phyloP scores from a whole-genome alignment of 2,797 vertebrate species.

The Chloroceryle amazona region DNA sequence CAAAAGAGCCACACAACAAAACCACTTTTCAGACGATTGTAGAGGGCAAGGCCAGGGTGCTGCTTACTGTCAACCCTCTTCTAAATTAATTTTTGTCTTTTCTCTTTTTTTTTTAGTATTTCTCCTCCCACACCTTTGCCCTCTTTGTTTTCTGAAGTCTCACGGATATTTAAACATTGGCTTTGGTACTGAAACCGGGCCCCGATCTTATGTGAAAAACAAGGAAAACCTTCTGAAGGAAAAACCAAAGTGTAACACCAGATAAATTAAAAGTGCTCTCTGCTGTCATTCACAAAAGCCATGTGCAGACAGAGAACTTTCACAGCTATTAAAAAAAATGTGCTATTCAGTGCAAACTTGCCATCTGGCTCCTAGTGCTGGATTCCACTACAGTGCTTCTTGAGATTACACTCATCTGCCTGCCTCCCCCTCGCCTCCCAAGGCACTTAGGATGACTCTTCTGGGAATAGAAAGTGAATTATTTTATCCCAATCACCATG shows the following conservation, averaged over 20 bases:
- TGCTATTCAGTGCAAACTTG: conserved; percentile 73
- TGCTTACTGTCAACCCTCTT: not conserved
- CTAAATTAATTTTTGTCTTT: not conserved
- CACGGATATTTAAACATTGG: not conserved
- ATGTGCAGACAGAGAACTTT: conserved; percentile 74
- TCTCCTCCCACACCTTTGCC: conserved; percentile 2
- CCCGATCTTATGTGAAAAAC: conserved; percentile 26
- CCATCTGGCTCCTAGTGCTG: conserved; percentile 76
- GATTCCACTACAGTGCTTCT: conserved; percentile 62
- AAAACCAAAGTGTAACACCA: conserved; percentile 38
- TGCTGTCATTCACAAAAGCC: conserved; percentile 71
- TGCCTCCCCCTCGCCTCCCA: conserved; percentile 69
- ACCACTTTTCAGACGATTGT: not conserved
- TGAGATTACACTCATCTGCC: conserved; percentile 72
- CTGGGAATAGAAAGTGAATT: conserved; percentile 80
- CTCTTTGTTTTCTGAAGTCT: conserved; percentile 30
- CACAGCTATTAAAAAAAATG: conserved; percentile 78
- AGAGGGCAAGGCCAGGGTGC: not conserved
- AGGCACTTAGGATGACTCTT: conserved; percentile 78
- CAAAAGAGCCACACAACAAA: not conserved
- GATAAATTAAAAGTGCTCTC: conserved; percentile 56
- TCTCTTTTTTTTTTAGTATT: not conserved
- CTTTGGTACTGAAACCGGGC: conserved; percentile 18
- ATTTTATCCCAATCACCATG: conserved; percentile 73
- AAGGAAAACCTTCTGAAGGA: conserved; percentile 56